Conservation (phyloP, 64 coral and sea anemone species). For the Stichodactyla helianthus region DNA sequence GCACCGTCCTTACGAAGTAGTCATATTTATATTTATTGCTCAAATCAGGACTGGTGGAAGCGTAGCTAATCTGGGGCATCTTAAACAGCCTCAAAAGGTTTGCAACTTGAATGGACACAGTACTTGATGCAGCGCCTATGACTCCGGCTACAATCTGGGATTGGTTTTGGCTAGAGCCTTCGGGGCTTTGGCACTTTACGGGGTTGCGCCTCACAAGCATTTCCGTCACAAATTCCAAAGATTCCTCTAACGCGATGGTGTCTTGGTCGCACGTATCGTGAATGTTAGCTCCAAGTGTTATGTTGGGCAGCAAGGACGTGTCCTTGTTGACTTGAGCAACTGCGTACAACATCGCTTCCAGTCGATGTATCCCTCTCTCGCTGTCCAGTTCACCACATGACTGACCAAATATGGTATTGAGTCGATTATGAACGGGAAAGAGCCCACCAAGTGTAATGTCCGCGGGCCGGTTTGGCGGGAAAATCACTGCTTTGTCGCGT, state of each 20-base stretch:
- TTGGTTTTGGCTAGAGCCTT: background rate
- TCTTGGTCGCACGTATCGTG: constrained; percentile 62
- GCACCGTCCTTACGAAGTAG: constrained; percentile 78
- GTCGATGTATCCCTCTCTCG: constrained; percentile 74
- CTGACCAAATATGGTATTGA: background rate
- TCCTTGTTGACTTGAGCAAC: constrained; percentile 58
- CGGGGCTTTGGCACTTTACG: background rate
- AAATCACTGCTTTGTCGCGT: constrained; percentile 23
- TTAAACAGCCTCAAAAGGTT: constrained; percentile 74
- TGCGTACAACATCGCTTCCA: constrained; percentile 88
- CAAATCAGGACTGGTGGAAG: constrained; percentile 73
- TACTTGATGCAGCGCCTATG: constrained; percentile 66
- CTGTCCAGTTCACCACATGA: constrained; percentile 42
- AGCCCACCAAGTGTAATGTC: constrained; percentile 71
- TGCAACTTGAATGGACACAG: constrained; percentile 81
- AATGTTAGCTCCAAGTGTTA: constrained; percentile 55
- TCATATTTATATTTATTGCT: constrained; percentile 82
- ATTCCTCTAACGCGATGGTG: constrained; percentile 61
- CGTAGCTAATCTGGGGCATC: constrained; percentile 86
- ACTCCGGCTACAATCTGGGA: constrained; percentile 47
- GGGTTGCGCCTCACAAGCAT: constrained; percentile 15
- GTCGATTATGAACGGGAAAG: constrained; percentile 53
- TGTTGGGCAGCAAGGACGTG: constrained; percentile 42
- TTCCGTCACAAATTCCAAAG: constrained; percentile 68
- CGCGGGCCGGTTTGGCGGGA: constrained; percentile 12